Conservation (phyloP, 2,888 invertebrate species). For the Oithona nana region DNA sequence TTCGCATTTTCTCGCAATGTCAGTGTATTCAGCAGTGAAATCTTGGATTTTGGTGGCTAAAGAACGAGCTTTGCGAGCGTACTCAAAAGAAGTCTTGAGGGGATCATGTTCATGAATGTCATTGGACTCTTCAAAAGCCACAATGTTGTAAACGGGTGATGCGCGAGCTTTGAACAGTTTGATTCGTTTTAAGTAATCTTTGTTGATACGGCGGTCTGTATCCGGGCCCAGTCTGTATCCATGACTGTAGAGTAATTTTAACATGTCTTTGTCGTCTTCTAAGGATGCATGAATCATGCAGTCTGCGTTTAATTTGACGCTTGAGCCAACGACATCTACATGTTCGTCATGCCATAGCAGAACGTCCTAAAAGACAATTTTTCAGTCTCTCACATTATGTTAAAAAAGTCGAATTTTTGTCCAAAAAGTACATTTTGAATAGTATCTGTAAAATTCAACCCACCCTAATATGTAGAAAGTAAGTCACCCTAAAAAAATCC, state of each 20-base stretch:
- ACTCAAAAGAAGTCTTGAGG: slow-evolving; percentile 8
- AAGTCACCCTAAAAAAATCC: no score
- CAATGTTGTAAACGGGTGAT: slow-evolving; percentile 13
- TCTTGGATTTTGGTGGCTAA: slow-evolving; percentile 14
- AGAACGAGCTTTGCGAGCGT: slow-evolving; percentile 5
- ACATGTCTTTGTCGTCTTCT: slow-evolving; percentile 10
- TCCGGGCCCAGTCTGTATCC: slow-evolving; percentile 11
- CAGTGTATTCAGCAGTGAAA: slow-evolving; percentile 13
- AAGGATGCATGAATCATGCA: slow-evolving; percentile 14
- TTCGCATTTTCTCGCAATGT: slow-evolving; percentile 14
- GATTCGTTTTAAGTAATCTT: slow-evolving; percentile 15
- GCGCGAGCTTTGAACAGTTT: slow-evolving; percentile 15
- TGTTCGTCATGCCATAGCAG: slow-evolving; percentile 8
- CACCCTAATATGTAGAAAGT: not conserved
- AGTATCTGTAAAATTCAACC: no score
- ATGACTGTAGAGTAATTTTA: slow-evolving; percentile 1
- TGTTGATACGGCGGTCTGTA: slow-evolving; percentile 14
- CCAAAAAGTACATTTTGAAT: not conserved
- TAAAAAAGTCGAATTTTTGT: not conserved
- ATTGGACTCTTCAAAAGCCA: slow-evolving; percentile 6
- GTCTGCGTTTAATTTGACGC: slow-evolving; percentile 11
- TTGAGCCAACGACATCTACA: not conserved
- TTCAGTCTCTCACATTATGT: no score
- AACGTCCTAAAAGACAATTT: slow-evolving; percentile 7
- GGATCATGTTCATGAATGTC: slow-evolving; percentile 12